phyloP scores from a whole-genome alignment of 2,113 vertebrate genomes.

The Polypterus bichir region DNA sequence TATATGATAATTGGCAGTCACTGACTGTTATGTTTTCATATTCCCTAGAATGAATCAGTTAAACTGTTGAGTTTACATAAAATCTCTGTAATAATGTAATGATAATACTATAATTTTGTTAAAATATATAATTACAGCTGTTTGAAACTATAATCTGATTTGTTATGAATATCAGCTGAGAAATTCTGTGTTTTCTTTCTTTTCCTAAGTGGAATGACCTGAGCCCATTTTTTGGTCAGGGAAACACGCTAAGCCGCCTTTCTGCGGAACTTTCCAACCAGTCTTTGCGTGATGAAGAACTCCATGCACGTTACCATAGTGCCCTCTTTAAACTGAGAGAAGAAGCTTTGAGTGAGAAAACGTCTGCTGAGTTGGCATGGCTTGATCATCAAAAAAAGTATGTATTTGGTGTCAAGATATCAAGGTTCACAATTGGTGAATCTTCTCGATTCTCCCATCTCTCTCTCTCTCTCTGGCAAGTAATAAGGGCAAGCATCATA shows the following conservation, averaged over 20 bases:
- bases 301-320: slow-evolving; percentile 28
- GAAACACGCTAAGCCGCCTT: slow-evolving; percentile 4
- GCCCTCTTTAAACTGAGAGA: slow-evolving; percentile 39
- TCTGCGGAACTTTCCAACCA: slow-evolving; percentile 29
- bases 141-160: too few species aligned
- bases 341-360: slow-evolving; percentile 34
- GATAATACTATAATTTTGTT: too few species aligned
- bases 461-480: too few species aligned
- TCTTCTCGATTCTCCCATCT: too few species aligned
- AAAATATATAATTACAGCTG: too few species aligned
- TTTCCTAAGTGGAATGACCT: slow-evolving; percentile 20
- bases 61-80: too few species aligned
- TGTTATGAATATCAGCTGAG: background rate
- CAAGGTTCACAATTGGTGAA: too few species aligned
- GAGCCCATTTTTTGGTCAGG: slow-evolving; percentile 3
- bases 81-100: too few species aligned
- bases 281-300: slow-evolving; percentile 37
- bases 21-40: too few species aligned
- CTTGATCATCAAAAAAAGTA: slow-evolving; percentile 35
- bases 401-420: slow-evolving; percentile 16
- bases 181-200: slow-evolving; percentile 7
- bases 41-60: too few species aligned
- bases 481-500: too few species aligned
- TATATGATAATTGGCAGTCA: too few species aligned
- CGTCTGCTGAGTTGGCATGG: slow-evolving; percentile 30